Evolutionary conservation across 2,113 vertebrate genomes (phyloP), one percentile per base, ranked within the genome.

Genomic region (Pycnonotus jocosus): DNA sequence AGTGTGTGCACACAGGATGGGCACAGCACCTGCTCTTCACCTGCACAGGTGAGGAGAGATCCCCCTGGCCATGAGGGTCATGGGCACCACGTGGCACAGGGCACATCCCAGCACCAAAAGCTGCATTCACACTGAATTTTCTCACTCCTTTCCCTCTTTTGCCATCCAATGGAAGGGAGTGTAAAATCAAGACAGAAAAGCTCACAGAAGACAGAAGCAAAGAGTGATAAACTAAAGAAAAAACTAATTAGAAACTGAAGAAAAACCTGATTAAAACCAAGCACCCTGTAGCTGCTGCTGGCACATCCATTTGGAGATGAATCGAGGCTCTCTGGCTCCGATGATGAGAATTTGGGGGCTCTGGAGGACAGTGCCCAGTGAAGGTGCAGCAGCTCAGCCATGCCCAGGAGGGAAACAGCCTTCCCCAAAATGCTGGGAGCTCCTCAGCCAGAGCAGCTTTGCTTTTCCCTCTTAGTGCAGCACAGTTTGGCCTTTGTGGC

Each of bases 21-120:
- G 30, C 45, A 66, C 72, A 77, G 89, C 62, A 15, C 44, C 60
- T 4, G 1, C 72, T 47, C 45, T 13, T 20, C 76, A 45, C 73
- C 25, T 2, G 51, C 9, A 2, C 33, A 12, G 37, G 14, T 1
- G 16, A 53, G 82, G 44, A 71, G 11, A 6, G 3, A 1, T 6
- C 9, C 69, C 3, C 1, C 6, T 2, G 71, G 53, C 79, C 68
- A 4, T 0, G 35, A 18, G 6, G 25, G 51, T 19, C 44, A 5
- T 0, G 11, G 53, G 66, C 42, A 23, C 38, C 37, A 9, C 1
- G 0, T 28, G 38, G 5, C 11, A 21, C 62, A 37, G 22, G 70
- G 62, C 76, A 42, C 11, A 2, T 18, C 64, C 86, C 73, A 53
- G 44, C 50, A 64, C 45, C 22, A 3, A 45, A 35, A 58, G 4